Conservation (phyloP, 2,888 invertebrate species). For the Oscheius sp. region DNA sequence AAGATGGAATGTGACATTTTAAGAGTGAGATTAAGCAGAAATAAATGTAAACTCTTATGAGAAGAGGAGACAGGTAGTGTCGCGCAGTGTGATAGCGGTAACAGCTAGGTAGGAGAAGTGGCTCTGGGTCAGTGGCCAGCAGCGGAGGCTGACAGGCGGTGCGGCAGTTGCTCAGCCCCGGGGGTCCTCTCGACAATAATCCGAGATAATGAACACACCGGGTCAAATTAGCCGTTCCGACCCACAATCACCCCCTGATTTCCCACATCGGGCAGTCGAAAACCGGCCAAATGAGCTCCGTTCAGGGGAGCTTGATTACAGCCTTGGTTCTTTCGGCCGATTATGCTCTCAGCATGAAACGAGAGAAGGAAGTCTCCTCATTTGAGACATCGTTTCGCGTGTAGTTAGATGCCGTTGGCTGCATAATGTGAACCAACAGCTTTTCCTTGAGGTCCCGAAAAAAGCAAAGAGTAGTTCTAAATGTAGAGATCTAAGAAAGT, state of each 20-base stretch:
- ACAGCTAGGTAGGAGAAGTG: conserved; percentile 20
- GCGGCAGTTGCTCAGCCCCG: conserved; percentile 30
- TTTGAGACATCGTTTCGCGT: conserved; percentile 13
- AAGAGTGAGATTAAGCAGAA: background rate
- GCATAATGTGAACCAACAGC: conserved; percentile 4
- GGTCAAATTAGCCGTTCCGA: conserved; percentile 33
- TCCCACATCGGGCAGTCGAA: conserved; percentile 9
- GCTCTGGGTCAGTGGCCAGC: conserved; percentile 28
- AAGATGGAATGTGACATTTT: background rate
- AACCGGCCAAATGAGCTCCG: background rate
- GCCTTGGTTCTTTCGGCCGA: background rate
- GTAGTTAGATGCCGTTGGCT: conserved; percentile 11
- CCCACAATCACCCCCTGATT: conserved; percentile 29
- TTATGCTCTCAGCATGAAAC: background rate
- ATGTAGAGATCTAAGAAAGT: background rate
- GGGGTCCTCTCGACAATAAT: conserved; percentile 34
- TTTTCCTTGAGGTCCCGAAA: background rate
- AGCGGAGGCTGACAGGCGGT: conserved; percentile 25
- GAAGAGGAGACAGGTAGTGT: background rate
- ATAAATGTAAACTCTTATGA: background rate
- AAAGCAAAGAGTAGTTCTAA: background rate
- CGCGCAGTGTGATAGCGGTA: conserved; percentile 30
- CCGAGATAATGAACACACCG: conserved; percentile 34
- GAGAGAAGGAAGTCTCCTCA: background rate
- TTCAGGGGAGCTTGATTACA: conserved; percentile 14